Evolutionary conservation across 2,113 vertebrate species (phyloP), one percentile per base, ranked within the genome.

Genomic region (Gymnobelideus leadbeateri): DNA sequence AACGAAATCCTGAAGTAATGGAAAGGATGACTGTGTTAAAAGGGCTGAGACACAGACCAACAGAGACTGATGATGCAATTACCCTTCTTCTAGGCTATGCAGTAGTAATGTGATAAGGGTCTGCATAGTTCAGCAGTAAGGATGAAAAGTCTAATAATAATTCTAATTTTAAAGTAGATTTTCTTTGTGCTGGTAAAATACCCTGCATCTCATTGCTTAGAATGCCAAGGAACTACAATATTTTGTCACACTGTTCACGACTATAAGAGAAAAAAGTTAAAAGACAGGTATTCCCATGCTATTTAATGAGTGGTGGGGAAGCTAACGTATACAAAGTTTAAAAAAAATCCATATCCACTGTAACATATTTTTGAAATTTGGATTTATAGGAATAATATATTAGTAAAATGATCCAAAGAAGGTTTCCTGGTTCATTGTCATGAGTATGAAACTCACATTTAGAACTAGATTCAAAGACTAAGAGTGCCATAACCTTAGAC

Each of bases 1-100:
- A 98, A 98, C 94, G 89, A 98, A 98, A 97, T 95, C 16, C 95
- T 94, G 89, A 97, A 97, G 52, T 95, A 98, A 96, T 94, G 77
- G 96, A 96, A 97, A 98, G 90, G 94, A 97, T 51, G 91, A 97
- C 93, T 52, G 89, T 97, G 94, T 96, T 97, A 96, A 97, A 98
- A 98, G 90, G 94, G 16, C 84, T 94, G 95, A 96, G 92, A 96
- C 94, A 97, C 25, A 93, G 95, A 96, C 93, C 95, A 97, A 52
- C 91, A 94, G 91, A 97, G 94, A 98, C 93, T 95, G 93, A 94
- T 95, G 96, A 96, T 96, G 92, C 92, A 97, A 98, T 98, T 97
- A 97, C 52, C 77, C 54, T 97, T 93, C 52, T 89, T 97, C 91
- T 93, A 95, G 96, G 91, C 94, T 94, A 11, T 95, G 51, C 28